These are phyloP conservation scores for Halesus radiatus DNA, from an alignment of 1,140 invertebrate species.

Conservation along the genomic window DNA sequence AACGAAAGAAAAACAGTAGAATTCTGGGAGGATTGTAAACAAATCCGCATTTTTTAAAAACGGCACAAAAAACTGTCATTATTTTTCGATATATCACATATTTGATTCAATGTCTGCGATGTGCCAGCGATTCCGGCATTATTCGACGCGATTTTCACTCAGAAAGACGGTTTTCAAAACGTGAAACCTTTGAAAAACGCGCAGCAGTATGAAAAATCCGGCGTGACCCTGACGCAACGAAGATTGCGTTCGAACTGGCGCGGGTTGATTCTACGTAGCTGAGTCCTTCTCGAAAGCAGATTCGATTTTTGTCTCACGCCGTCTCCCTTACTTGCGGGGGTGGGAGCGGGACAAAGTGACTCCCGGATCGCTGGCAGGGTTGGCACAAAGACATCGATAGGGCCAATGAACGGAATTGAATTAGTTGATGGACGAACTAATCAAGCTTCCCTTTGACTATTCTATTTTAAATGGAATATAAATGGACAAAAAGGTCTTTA, in stretches of 20 bases:
- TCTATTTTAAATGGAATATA: no score
- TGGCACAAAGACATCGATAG: neutral
- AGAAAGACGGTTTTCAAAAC: conserved; percentile 12
- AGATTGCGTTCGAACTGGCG: conserved; percentile 1
- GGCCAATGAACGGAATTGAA: neutral
- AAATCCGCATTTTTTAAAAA: conserved; percentile 36
- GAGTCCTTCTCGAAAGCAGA: conserved; percentile 4
- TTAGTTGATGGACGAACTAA: neutral
- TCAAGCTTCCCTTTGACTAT: no score
- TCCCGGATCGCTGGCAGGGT: conserved; percentile 27
- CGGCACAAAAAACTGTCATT: conserved; percentile 6
- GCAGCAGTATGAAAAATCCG: neutral
- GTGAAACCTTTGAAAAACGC: neutral
- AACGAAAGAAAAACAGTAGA: neutral
- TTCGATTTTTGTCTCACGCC: conserved; percentile 40
- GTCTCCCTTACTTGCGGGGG: conserved; percentile 24
- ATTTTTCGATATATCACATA: neutral
- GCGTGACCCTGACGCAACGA: neutral
- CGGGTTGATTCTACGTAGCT: conserved; percentile 1
- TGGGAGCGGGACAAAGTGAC: conserved; percentile 8
- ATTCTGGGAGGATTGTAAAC: conserved; percentile 33
- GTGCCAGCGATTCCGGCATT: neutral
- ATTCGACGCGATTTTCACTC: neutral
- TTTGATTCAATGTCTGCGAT: neutral
- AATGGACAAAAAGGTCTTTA: no score